Evolutionary conservation across 2,888 invertebrate species (phyloP), one percentile per base, ranked within the genome.

Genomic region (Eulithis prunata): DNA sequence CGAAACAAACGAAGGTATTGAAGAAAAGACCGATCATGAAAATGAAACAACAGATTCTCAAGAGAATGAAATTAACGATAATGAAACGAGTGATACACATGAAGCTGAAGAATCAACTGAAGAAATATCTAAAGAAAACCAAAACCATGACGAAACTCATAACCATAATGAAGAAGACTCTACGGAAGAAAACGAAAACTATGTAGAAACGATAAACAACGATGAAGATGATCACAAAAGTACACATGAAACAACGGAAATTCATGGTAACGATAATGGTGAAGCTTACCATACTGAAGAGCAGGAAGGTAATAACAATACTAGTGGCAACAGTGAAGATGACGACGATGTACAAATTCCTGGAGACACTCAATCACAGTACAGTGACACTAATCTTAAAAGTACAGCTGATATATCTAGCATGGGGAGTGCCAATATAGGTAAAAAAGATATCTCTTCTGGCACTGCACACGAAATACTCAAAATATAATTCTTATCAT

Each of bases 261-360:
- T 43, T 8, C 46, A 47, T 55, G 57, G 64, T 49, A 62, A 62
- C 53, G 60, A 12, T 60, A 66, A 59, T 57, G 71, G 69, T 66
- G 78, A 78, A 64, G 73, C 68, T 63, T 75, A 64, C 71, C 55
- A 57, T 61, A 73, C 74, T 65, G 68, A 84, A 71, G 74, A 78
- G 71, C 79, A 76, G 66, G 89, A 91, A 91, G 90, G 90, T 91
- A 91, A 90, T 87, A 82, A 80, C 78, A 86, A 80, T 57, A 70
- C 53, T 76, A 79, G 78, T 80, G 81, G 82, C 74, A 80, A 82
- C 77, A 93, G 90, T 71, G 91, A 94, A 80, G 94, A 94, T 65
- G 94, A 94, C 71, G 94, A 94, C 71, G 94, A 94, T 75, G 94
- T 94, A 64, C 84, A 93, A 82, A 85, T 93, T 79, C 93, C 91